Evolutionary conservation across 2,113 vertebrate genomes (phyloP).

Genomic region (Malurus cyaneus): DNA sequence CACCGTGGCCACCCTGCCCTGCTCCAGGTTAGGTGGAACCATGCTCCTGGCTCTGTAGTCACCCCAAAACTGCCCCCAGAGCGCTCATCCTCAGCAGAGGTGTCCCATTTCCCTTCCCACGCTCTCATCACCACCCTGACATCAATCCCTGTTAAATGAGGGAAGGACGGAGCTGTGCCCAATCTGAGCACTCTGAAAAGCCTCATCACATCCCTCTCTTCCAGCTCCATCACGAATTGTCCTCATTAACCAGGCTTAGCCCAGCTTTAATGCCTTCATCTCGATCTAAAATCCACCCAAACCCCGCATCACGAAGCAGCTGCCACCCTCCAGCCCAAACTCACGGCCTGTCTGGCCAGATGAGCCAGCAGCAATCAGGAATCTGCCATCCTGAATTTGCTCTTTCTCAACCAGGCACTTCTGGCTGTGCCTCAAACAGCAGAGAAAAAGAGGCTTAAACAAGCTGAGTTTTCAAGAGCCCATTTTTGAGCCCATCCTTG

Average conservation of each 20-base stretch:
- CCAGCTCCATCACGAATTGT: neutral
- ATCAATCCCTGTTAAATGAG: neutral
- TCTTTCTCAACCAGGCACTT: neutral
- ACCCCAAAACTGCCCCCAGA: slow-evolving; percentile 36
- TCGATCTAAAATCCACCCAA: neutral
- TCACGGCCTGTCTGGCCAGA: neutral
- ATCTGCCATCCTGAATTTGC: neutral
- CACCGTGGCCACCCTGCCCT: neutral
- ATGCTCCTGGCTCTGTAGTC: neutral
- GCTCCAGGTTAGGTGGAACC: neutral
- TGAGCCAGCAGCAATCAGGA: neutral
- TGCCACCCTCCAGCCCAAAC: neutral
- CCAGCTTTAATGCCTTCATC: neutral
- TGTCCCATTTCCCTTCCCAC: neutral
- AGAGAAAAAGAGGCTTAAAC: neutral
- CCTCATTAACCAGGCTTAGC: neutral
- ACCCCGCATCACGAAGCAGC: neutral
- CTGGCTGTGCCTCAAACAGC: neutral
- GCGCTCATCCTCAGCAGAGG: neutral
- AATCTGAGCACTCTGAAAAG: neutral
- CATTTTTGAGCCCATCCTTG: neutral
- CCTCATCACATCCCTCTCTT: neutral
- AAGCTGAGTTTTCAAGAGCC: neutral
- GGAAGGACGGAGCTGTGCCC: neutral
- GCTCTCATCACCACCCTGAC: neutral